Conservation (phyloP, 2,797 vertebrate genomes). For the Acomys russatus region DNA sequence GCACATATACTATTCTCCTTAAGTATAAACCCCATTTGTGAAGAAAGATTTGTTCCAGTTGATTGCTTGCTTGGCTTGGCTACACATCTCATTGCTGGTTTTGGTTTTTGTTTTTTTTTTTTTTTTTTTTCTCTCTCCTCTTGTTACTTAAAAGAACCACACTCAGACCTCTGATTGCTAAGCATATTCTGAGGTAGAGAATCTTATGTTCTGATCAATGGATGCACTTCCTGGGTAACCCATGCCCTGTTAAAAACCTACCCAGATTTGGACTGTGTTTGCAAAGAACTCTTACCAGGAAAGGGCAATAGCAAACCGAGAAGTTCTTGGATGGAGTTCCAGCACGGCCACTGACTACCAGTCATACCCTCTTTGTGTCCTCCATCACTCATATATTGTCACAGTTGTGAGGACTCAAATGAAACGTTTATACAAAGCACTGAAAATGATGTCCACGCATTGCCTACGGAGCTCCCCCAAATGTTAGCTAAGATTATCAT, state of each 20-base stretch:
- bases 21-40: constrained; percentile 67
- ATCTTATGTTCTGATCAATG: neutral
- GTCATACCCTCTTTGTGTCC: neutral
- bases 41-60: constrained; percentile 72
- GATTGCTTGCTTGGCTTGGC: constrained; percentile 65
- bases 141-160: constrained; percentile 61
- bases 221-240: neutral
- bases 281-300: neutral
- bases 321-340: neutral
- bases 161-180: constrained; percentile 54
- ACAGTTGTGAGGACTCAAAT: neutral
- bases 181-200: constrained; percentile 32
- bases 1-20: neutral
- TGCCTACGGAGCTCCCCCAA: neutral
- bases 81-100: constrained; percentile 61
- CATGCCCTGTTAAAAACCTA: neutral
- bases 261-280: neutral
- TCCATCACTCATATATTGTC: neutral
- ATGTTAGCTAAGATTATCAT: neutral
- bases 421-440: neutral
- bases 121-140: neutral
- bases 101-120: too few species aligned
- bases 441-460: neutral
- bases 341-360: neutral
- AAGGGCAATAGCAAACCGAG: neutral